Base-by-base conservation (phyloP, 2,888 invertebrate genomes). In the Rhamphomyia laevipes region DNA sequence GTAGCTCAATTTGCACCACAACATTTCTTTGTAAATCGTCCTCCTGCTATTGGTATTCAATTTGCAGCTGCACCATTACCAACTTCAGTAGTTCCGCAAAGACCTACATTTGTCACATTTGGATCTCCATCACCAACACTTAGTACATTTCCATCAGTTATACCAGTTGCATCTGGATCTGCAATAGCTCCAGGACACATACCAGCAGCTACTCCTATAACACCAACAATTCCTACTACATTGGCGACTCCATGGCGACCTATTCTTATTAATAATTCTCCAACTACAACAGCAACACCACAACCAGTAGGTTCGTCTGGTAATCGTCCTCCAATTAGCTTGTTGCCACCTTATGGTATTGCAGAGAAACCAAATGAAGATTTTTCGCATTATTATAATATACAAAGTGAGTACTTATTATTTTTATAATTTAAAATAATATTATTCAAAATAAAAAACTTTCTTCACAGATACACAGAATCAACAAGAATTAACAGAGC, bases 171-270 rank as follows among this genome's bases (percentile, higher is more conserved):
- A 6, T 21, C 41, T 5, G 41, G 41, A 21, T 21, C 41, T 2
- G 41, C 41, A 4, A 13, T 41, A 41, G 10, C 12, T 3, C 21
- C 41, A 21, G 41, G 41, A 12, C 18, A 21, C 11, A 41, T 41
- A 21, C 21, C 41, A 21, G 3, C 37, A 37, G 35, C 51, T 10
- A 18, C 47, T 6, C 56, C 58, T 55, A 42, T 16, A 58, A 58
- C 38, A 54, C 61, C 55, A 59, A 61, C 35, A 6, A 37, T 40
- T 30, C 49, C 53, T 1, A 48, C 45, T 2, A 11, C 31, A 7
- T 47, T 48, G 11, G n/a, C 31, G 5, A n/a, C 21, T n/a, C 58
- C 58, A 3, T 45, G 45, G 45, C 37, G 45, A 21, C 45, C 45
- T 38, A 23, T 45, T 37, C 4, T 45, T 33, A 3, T 38, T 3